Conservation (phyloP, 2,888 invertebrate genomes). For the Mellilla xanthometata region DNA sequence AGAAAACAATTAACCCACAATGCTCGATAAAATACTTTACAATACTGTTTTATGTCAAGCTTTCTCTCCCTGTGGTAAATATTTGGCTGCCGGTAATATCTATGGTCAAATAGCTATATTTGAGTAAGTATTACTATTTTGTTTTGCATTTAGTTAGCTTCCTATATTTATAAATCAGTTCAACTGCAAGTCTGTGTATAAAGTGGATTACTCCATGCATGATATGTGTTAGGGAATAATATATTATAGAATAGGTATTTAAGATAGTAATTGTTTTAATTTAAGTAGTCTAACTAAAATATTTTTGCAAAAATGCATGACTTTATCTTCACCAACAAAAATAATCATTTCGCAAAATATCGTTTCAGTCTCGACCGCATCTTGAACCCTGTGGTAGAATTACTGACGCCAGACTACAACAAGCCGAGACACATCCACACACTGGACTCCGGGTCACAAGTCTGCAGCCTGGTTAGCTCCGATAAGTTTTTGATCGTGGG, state of each 20-base stretch:
- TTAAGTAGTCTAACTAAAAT: too few species aligned
- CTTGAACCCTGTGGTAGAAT: slow-evolving; percentile 81
- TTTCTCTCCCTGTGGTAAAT: slow-evolving; percentile 92
- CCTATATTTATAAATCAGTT: too few species aligned
- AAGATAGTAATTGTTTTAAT: too few species aligned
- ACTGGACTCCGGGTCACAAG: slow-evolving; percentile 84
- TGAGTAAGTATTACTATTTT: slow-evolving; percentile 85
- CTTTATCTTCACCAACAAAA: too few species aligned
- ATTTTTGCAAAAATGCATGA: too few species aligned
- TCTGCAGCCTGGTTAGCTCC: slow-evolving; percentile 86
- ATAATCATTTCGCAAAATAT: background rate
- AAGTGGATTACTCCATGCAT: too few species aligned
- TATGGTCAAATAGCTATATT: slow-evolving; percentile 92
- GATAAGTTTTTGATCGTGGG: slow-evolving; percentile 88
- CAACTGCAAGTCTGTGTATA: too few species aligned
- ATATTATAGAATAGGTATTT: too few species aligned
- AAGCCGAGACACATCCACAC: slow-evolving; percentile 83
- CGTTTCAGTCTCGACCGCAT: slow-evolving; percentile 83
- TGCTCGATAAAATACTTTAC: slow-evolving; percentile 85
- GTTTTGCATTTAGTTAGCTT: too few species aligned
- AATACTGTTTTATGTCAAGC: slow-evolving; percentile 92
- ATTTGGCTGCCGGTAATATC: slow-evolving; percentile 91
- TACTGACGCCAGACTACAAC: slow-evolving; percentile 79
- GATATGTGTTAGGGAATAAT: too few species aligned
- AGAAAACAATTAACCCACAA: slow-evolving; percentile 29